A percentile compares a stretch with the other conserved stretches of the same genome.
Conservation (phyloP, 2,888 invertebrate genomes). For the Xestia sexstrigata region DNA sequence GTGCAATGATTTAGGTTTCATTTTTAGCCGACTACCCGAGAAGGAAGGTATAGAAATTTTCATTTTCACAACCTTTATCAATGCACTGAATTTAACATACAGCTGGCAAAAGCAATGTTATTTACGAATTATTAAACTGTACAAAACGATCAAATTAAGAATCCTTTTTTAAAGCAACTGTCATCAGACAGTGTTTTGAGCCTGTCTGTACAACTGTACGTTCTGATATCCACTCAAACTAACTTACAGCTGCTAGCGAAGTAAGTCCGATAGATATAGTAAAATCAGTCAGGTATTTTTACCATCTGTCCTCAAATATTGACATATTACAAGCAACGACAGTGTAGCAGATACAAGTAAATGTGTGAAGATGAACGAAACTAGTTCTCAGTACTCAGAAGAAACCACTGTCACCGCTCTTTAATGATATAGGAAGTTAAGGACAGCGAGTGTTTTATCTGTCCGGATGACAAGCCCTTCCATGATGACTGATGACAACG, state of each 20-base stretch:
- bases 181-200: neutral
- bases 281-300: neutral
- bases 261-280: neutral
- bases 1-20: constrained; percentile 5
- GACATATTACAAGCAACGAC: constrained; percentile 56
- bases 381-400: constrained; percentile 54
- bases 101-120: neutral
- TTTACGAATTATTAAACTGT: constrained; percentile 6
- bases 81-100: constrained; percentile 6
- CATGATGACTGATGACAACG: constrained; percentile 61
- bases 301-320: neutral
- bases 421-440: constrained; percentile 61
- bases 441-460: constrained; percentile 57
- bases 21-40: neutral
- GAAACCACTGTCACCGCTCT: constrained; percentile 60
- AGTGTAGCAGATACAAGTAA: constrained; percentile 46
- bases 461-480: constrained; percentile 45
- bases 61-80: neutral
- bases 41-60: neutral
- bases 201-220: neutral
- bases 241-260: neutral
- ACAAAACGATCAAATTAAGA: neutral
- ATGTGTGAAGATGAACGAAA: constrained; percentile 67
- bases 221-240: neutral
- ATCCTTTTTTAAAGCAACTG: neutral